Percentiles rank a stretch among this genome's conserved stretches.
Conservation (phyloP, 2,113 vertebrate species). For the Osmerus eperlanus region DNA sequence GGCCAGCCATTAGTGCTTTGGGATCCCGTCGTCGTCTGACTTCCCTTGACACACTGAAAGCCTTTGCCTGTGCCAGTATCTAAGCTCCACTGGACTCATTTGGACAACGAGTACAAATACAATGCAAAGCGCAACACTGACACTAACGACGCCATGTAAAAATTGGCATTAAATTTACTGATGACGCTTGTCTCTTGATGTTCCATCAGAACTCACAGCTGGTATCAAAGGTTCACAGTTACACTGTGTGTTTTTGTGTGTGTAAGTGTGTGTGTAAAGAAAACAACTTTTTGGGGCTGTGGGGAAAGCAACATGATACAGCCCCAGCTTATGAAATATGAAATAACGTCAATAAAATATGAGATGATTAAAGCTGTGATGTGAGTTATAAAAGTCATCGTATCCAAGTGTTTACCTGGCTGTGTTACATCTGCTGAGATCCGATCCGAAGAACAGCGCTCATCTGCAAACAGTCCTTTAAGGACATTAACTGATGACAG, state of each 20-base stretch:
- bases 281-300: background rate
- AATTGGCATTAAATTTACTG: background rate
- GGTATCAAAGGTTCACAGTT: background rate
- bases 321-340: background rate
- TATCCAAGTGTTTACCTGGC: background rate
- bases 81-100: background rate
- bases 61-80: background rate
- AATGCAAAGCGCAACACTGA: background rate
- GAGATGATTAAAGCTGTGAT: background rate
- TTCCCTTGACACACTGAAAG: constrained; percentile 12
- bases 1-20: constrained; percentile 40
- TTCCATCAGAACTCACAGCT: background rate
- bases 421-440: background rate
- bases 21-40: constrained; percentile 26
- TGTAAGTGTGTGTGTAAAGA: background rate
- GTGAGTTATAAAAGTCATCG: background rate
- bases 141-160: background rate
- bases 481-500: too few relatives aligned
- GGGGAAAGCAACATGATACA: background rate
- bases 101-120: background rate
- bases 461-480: background rate
- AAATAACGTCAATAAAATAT: background rate
- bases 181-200: background rate
- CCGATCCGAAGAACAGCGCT: background rate
- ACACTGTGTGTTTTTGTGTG: background rate